Conservation (phyloP, 2,113 vertebrate species). For the Cacatua alba region DNA sequence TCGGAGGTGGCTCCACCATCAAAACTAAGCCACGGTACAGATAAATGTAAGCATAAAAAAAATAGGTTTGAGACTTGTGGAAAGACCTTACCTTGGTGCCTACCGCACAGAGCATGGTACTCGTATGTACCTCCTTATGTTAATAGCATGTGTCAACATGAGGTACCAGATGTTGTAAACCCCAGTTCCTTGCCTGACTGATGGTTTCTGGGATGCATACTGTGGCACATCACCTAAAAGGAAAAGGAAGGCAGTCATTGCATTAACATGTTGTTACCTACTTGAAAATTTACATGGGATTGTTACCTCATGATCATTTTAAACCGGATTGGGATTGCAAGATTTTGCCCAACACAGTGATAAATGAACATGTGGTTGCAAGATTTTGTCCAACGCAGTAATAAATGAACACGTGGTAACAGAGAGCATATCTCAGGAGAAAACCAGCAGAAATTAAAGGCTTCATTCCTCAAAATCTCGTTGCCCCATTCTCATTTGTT, state of each 20-base stretch:
- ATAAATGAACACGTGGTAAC: not conserved
- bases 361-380: not conserved
- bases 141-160: fast-evolving
- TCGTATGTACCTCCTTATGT: not conserved
- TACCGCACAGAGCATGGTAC: not conserved
- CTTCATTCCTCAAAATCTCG: not conserved
- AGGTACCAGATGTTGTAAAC: not conserved
- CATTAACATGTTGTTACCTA: not conserved
- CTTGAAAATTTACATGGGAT: not conserved
- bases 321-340: not conserved
- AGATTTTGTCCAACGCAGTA: not conserved
- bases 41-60: not conserved
- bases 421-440: not conserved
- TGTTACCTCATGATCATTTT: not conserved
- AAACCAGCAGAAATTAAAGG: not conserved
- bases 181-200: not conserved
- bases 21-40: not conserved
- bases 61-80: not conserved
- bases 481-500: not conserved
- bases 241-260: not conserved
- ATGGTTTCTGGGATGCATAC: not conserved
- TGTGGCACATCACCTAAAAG: not conserved
- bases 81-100: not conserved
- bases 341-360: not conserved
- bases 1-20: not conserved